Evolutionary conservation across 2,888 invertebrate genomes (phyloP), one percentile per base, ranked within the genome.

Genomic region (Hypercompe scribonia): DNA sequence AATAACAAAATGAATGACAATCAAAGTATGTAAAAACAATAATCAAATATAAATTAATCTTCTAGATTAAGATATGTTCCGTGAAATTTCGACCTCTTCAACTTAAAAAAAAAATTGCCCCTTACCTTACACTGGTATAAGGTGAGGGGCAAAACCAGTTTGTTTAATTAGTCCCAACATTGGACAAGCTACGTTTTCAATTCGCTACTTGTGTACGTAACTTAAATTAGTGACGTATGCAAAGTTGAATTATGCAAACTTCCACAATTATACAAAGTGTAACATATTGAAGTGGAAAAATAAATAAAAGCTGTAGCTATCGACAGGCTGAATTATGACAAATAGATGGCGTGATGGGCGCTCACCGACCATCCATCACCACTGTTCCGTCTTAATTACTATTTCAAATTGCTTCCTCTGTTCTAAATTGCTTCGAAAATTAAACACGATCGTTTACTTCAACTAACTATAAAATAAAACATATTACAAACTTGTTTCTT

Each of bases 341-440:
- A 89, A 91, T 89, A 86, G 83, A 82, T 77, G 72, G 73, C 81
- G 75, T 77, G 84, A 81, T 81, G 78, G 73, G 64, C 73, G 80
- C 78, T 75, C 34, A 68, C 39, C 77, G 80, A 81, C 86, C 88
- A 93, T 94, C 91, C 89, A 93, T 94, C 92, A 93, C 74, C 73
- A 81, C 76, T 83, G 81, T 81, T 78, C 88, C 82, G 86, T 90
- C 89, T 90, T 94, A 92, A 94, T 94, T 94, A 94, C 90, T 88
- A 92, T 91, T 92, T 91, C 90, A 91, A 93, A 93, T 91, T 88
- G 86, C 88, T 88, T 83, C 87, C 88, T 88, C 87, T 81, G 84
- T 86, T 88, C 87, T 88, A 89, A 90, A 90, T 90, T 86, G 86
- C 82, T 77, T 78, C 82, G 86, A 88, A 88, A 88, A 87, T 90